phyloP scores from a whole-genome alignment of 2,888 invertebrate genomes.

The Cerastoderma edule region DNA sequence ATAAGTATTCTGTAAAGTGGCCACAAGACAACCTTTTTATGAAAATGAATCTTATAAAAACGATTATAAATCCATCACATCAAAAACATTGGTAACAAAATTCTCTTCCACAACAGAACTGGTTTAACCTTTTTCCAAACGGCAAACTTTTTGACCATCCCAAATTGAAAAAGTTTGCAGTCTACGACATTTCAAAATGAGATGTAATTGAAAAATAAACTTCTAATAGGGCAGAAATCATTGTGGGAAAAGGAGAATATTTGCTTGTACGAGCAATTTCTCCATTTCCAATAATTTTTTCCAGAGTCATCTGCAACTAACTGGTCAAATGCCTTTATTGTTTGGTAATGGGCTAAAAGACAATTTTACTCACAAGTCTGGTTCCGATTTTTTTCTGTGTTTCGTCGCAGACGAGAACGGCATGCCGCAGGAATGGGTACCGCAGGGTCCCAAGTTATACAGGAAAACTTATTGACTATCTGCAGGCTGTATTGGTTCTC shows the following conservation, averaged over 20 bases:
- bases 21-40: too few species aligned
- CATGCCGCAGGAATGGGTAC: slow-evolving; percentile 20
- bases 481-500: neutral
- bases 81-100: too few species aligned
- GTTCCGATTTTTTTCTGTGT: slow-evolving; percentile 17
- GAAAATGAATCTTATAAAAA: too few species aligned
- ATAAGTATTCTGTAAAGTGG: too few species aligned
- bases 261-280: neutral
- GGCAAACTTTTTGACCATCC: too few species aligned
- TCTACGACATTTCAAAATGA: too few species aligned
- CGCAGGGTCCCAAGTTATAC: neutral
- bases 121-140: too few species aligned
- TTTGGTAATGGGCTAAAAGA: neutral
- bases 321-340: too few species aligned
- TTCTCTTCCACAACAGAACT: too few species aligned
- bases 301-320: neutral
- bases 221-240: neutral
- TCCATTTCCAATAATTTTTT: neutral
- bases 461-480: neutral
- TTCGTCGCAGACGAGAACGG: slow-evolving; percentile 14
- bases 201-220: neutral
- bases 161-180: too few species aligned
- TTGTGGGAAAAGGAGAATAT: neutral
- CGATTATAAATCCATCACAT: too few species aligned
- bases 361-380: slow-evolving; percentile 20